Percentiles rank a stretch among this genome's conserved stretches.
These are phyloP conservation scores for Oostethus manadensis DNA, from an alignment of 2,113 vertebrate species.

Conservation along the genomic window DNA sequence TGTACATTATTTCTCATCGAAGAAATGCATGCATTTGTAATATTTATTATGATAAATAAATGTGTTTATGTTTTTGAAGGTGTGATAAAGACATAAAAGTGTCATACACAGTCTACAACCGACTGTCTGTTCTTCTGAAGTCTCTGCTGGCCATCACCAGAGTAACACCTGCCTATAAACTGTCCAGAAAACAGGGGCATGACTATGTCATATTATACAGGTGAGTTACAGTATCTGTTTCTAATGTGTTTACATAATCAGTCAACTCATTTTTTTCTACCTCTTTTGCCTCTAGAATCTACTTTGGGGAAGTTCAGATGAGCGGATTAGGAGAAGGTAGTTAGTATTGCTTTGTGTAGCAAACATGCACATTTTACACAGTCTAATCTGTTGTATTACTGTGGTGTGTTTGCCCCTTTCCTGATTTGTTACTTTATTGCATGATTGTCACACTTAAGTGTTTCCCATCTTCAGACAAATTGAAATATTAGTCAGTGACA, in stretches of 20 bases:
- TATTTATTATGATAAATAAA: background rate
- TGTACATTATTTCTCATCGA: too few species aligned
- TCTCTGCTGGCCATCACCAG: conserved; percentile 95
- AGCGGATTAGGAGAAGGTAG: conserved; percentile 95
- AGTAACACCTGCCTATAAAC: conserved; percentile 95
- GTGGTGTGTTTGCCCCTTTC: too few species aligned
- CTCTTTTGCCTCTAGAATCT: conserved; percentile 78
- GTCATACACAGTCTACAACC: conserved; percentile 98
- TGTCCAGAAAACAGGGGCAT: conserved; percentile 95
- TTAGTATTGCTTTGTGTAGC: too few species aligned
- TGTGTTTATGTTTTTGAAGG: conserved; percentile 56
- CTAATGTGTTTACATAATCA: background rate
- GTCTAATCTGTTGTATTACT: too few species aligned
- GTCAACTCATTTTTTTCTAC: conserved; percentile 1
- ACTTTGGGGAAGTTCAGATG: conserved; percentile 98
- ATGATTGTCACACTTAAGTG: too few species aligned
- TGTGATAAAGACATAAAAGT: conserved; percentile 99
- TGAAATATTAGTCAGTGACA: too few species aligned
- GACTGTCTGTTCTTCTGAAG: conserved; percentile 92
- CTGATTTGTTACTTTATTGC: too few species aligned
- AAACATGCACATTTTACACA: too few species aligned
- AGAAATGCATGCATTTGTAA: too few species aligned
- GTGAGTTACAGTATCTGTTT: conserved; percentile 59
- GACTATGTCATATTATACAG: conserved; percentile 98
- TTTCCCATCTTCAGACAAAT: too few species aligned